Evolutionary conservation across 2,113 vertebrate genomes (phyloP).

Genomic region (Guaruba guarouba): DNA sequence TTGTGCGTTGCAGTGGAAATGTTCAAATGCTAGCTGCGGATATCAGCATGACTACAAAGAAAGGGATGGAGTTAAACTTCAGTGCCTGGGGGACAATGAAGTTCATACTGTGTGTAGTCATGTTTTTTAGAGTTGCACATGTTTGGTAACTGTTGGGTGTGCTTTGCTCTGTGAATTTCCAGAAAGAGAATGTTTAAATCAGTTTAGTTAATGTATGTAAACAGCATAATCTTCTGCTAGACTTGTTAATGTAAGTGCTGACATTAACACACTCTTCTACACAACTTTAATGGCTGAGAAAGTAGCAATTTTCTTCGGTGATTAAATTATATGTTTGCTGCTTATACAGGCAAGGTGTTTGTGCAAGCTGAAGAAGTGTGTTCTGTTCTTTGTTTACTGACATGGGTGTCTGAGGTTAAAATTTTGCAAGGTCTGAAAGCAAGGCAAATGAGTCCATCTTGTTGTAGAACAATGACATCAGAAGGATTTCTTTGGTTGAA

Average conservation of each 20-base stretch:
- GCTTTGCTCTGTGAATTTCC: constrained; percentile 28
- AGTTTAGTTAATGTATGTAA: constrained; percentile 59
- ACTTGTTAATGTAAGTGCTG: constrained; percentile 62
- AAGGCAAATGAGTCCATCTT: not conserved
- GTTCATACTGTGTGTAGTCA: not conserved
- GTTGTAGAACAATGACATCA: not conserved
- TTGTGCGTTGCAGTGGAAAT: not conserved
- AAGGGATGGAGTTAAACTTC: not conserved
- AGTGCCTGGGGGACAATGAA: not conserved
- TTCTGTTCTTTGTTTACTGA: not conserved
- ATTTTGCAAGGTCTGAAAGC: not conserved
- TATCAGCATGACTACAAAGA: not conserved
- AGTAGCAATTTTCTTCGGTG: constrained; percentile 44
- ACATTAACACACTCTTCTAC: constrained; percentile 57
- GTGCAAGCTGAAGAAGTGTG: not conserved
- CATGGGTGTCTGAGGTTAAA: not conserved
- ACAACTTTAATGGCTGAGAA: constrained; percentile 56
- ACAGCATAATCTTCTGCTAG: constrained; percentile 60
- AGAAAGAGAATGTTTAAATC: constrained; percentile 50
- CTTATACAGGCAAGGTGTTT: not conserved
- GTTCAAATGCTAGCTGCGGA: not conserved
- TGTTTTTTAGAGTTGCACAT: not conserved
- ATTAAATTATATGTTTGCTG: constrained; percentile 31
- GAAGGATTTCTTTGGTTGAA: not conserved
- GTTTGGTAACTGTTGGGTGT: not conserved